Percentiles rank a stretch among this genome's conserved stretches.
These are phyloP conservation scores for Poeciliopsis infans DNA, from an alignment of 2,797 vertebrate genomes.

Conservation along the genomic window DNA sequence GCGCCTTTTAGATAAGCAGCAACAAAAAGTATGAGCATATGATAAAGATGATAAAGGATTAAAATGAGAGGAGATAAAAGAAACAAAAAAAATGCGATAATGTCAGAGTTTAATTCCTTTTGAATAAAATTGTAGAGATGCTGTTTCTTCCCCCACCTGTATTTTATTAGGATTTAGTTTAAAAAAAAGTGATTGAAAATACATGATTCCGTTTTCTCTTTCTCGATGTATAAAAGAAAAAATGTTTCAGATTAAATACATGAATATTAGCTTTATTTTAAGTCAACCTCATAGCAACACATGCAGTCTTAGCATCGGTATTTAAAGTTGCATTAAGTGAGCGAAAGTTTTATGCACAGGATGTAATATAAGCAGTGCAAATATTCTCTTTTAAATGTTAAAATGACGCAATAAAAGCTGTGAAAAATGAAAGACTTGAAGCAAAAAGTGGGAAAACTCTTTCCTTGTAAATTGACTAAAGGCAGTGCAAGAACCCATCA, in stretches of 20 bases:
- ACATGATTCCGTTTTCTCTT: neutral
- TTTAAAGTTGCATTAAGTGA: neutral
- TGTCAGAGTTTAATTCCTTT: neutral
- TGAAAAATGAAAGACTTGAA: slow-evolving; percentile 11
- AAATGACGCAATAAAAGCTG: neutral
- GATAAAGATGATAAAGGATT: neutral
- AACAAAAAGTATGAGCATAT: neutral
- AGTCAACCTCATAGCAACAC: neutral
- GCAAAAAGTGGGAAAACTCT: neutral
- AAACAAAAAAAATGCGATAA: neutral
- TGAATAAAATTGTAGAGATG: neutral
- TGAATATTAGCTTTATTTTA: neutral
- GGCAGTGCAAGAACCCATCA: slow-evolving; percentile 11
- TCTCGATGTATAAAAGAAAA: neutral
- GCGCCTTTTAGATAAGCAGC: neutral
- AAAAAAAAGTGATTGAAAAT: neutral
- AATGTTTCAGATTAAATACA: neutral
- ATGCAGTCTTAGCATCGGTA: neutral
- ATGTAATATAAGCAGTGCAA: neutral
- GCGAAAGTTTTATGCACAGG: neutral
- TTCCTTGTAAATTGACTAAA: neutral
- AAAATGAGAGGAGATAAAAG: neutral
- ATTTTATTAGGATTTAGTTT: neutral
- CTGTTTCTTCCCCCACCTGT: neutral
- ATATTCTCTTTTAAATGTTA: slow-evolving; percentile 13